These are phyloP conservation scores for Thamnophis sirtalis DNA, from an alignment of 2,113 vertebrate genomes.

Conservation along the genomic window DNA sequence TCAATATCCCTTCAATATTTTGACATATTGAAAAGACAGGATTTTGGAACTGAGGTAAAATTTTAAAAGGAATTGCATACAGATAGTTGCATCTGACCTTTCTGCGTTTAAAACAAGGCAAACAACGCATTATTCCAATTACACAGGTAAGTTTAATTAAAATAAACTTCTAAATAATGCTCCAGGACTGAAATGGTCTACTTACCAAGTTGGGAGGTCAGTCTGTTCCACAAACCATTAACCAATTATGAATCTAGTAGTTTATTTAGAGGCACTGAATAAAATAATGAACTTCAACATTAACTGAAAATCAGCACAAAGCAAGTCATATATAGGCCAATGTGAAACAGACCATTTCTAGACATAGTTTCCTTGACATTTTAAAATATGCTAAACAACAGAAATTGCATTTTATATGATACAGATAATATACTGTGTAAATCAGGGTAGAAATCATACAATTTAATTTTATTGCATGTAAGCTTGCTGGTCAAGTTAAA, in stretches of 20 bases:
- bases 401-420: neutral
- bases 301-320: neutral
- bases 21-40: neutral
- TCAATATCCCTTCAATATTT: too few species aligned
- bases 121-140: neutral
- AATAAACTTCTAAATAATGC: neutral
- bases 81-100: neutral
- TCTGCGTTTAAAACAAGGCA: neutral
- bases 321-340: neutral
- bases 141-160: neutral
- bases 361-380: neutral
- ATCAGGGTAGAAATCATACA: neutral
- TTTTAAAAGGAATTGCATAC: neutral
- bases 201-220: neutral
- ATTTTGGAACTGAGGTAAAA: neutral
- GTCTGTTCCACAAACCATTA: neutral
- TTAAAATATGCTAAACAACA: neutral
- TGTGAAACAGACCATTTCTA: neutral
- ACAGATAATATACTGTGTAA: neutral
- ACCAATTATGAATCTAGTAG: neutral
- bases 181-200: neutral
- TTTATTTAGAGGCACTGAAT: fast-evolving
- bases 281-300: fast-evolving
- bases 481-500: neutral
- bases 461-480: neutral